These are phyloP conservation scores for Dicrostonyx torquatus DNA, from an alignment of 2,797 vertebrate genomes.

Conservation along the genomic window DNA sequence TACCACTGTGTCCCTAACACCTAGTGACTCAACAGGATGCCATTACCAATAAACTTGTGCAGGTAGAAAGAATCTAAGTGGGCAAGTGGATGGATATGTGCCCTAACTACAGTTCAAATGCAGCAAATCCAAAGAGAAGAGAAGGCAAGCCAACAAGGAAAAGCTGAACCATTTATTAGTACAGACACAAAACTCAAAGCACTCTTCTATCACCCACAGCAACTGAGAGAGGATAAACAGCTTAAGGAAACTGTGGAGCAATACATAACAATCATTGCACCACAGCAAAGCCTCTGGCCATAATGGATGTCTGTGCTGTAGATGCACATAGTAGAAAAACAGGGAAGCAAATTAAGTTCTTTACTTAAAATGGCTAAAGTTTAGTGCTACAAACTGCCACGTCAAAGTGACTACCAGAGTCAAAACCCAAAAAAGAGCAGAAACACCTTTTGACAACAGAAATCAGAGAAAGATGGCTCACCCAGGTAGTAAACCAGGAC, in stretches of 20 bases:
- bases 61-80: slow-evolving; percentile 36
- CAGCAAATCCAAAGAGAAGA: slow-evolving; percentile 41
- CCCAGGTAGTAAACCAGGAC: slow-evolving; percentile 68
- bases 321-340: slow-evolving; percentile 25
- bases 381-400: slow-evolving; percentile 44
- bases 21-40: not conserved
- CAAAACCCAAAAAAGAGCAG: slow-evolving; percentile 49
- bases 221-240: slow-evolving; percentile 10
- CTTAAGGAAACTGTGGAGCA: slow-evolving; percentile 20
- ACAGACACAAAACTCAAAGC: slow-evolving; percentile 43
- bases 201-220: not conserved
- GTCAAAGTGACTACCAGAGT: slow-evolving; percentile 53
- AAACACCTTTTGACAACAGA: slow-evolving; percentile 55
- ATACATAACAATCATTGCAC: not conserved
- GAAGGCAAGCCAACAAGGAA: not conserved
- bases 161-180: slow-evolving; percentile 12
- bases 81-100: not conserved
- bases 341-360: slow-evolving; percentile 23
- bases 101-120: slow-evolving; percentile 18
- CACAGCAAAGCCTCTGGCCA: slow-evolving; percentile 13
- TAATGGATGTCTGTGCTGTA: slow-evolving; percentile 12
- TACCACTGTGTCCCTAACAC: not conserved
- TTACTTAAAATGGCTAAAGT: slow-evolving; percentile 50
- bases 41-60: slow-evolving; percentile 37
- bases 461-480: slow-evolving; percentile 67